Percentiles rank a stretch among this genome's conserved stretches.
phyloP scores from a whole-genome alignment of 1,140 invertebrate genomes.

The Trachymyrmex cornetzi region DNA sequence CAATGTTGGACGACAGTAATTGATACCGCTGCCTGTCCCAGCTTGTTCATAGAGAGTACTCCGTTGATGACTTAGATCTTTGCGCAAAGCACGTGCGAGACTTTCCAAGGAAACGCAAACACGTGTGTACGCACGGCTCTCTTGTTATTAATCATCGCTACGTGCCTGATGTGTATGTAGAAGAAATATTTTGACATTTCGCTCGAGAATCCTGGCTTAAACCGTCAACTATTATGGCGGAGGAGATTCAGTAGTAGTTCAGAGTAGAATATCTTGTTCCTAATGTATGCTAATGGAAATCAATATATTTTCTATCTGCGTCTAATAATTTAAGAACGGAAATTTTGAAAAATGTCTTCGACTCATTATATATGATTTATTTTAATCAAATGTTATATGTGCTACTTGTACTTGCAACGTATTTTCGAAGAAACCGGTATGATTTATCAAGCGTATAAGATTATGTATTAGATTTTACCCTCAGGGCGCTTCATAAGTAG shows the following conservation, averaged over 20 bases:
- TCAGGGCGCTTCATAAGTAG: conserved; percentile 1
- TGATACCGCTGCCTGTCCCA: conserved; percentile 61
- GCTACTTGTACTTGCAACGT: conserved; percentile 13
- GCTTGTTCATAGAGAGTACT: conserved; percentile 38
- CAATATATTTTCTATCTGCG: background rate
- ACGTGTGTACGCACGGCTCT: conserved; percentile 37
- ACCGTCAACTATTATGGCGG: background rate
- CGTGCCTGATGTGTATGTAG: background rate
- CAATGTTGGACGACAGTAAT: conserved; percentile 66
- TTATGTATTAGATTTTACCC: conserved; percentile 21
- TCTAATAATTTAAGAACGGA: background rate
- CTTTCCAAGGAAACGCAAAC: conserved; percentile 58
- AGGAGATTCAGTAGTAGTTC: background rate
- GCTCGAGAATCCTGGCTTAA: background rate
- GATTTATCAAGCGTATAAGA: conserved; percentile 16
- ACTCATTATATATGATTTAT: background rate
- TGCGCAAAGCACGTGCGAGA: conserved; percentile 49
- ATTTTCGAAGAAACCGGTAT: conserved; percentile 37
- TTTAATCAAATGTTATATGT: background rate
- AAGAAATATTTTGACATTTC: conserved; percentile 44
- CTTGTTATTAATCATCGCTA: conserved; percentile 48
- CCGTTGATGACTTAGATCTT: conserved; percentile 59
- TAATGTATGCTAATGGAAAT: background rate
- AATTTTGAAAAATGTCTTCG: background rate
- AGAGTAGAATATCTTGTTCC: background rate